Conservation (phyloP, 2,113 vertebrate genomes). For the Agelaius tricolor region DNA sequence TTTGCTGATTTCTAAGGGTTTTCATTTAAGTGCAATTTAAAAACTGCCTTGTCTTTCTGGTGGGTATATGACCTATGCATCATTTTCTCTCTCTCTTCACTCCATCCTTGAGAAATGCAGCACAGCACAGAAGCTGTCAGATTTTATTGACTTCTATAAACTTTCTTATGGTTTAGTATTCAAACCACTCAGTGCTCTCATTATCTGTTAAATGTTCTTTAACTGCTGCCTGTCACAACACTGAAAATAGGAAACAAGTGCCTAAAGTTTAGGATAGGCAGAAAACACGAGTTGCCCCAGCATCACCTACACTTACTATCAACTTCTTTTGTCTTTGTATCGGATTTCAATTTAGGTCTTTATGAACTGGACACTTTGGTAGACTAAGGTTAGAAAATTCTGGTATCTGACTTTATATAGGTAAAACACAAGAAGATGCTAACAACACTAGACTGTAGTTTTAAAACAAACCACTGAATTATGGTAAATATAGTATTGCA, state of each 20-base stretch:
- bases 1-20: not conserved
- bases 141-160: not conserved
- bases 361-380: not conserved
- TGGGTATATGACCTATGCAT: not conserved
- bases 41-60: not conserved
- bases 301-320: not conserved
- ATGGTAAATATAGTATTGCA: not conserved
- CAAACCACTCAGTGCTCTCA: not conserved
- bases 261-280: not conserved
- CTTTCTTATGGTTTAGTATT: not conserved
- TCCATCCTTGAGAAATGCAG: not conserved
- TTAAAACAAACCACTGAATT: not conserved
- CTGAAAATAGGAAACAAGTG: not conserved
- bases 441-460: not conserved
- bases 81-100: not conserved
- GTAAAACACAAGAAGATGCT: not conserved
- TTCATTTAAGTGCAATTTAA: not conserved
- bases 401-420: not conserved
- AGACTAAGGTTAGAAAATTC: not conserved
- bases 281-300: not conserved
- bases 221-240: not conserved
- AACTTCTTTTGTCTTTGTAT: not conserved
- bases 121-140: not conserved
- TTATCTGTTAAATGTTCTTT: conserved; percentile 34
- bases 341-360: not conserved